Evolutionary conservation across 2,797 vertebrate species (phyloP).

Genomic region (Chanos chanos): DNA sequence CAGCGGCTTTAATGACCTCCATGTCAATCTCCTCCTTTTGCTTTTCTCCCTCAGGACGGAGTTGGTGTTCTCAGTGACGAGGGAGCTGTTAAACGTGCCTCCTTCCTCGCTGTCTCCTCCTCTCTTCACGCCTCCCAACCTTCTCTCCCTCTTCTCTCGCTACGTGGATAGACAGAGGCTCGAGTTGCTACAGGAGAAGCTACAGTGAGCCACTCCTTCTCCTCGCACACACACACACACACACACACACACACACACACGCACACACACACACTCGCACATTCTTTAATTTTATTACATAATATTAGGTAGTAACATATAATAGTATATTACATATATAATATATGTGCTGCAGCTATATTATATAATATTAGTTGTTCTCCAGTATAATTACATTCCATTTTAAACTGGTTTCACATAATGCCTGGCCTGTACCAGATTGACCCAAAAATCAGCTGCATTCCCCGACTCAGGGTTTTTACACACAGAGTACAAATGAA

Average conservation of each 20-base stretch:
- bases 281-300: no score
- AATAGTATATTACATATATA: no score
- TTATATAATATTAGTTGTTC: no score
- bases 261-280: neutral
- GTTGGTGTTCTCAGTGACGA: conserved; percentile 86
- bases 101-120: conserved; percentile 81
- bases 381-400: no score
- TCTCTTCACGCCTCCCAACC: conserved; percentile 81
- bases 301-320: no score
- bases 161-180: conserved; percentile 89
- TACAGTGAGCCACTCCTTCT: conserved; percentile 78
- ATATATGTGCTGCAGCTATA: no score
- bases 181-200: conserved; percentile 86
- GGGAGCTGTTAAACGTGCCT: conserved; percentile 83
- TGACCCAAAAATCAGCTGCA: no score
- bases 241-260: neutral
- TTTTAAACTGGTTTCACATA: no score
- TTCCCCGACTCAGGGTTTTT: no score
- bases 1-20: neutral
- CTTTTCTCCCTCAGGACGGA: conserved; percentile 87
- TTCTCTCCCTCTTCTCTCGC: conserved; percentile 87
- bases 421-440: no score
- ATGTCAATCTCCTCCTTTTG: no score
- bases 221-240: neutral
- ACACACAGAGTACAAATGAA: no score